These are phyloP conservation scores for Meriones unguiculatus DNA, from an alignment of 2,113 vertebrate species.

Conservation along the genomic window DNA sequence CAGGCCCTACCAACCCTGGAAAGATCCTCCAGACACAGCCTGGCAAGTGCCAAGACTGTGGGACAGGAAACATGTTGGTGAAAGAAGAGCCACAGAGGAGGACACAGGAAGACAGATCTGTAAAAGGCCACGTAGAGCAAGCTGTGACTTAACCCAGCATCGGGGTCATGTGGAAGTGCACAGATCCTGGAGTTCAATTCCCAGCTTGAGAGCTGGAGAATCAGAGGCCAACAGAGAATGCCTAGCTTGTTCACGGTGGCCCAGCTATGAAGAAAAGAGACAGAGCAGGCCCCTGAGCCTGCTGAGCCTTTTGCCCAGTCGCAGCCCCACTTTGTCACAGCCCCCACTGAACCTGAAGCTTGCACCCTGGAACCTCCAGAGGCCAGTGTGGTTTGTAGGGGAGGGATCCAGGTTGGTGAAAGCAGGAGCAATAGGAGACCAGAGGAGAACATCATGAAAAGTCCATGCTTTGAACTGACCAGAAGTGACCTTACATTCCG, in stretches of 20 bases:
- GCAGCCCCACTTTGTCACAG: background rate
- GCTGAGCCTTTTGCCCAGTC: background rate
- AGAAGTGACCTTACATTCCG: background rate
- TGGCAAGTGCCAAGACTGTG: background rate
- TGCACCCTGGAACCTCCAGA: background rate
- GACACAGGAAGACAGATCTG: background rate
- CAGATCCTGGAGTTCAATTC: background rate
- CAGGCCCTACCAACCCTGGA: background rate
- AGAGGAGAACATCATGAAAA: background rate
- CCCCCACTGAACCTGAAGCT: background rate
- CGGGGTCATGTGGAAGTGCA: background rate
- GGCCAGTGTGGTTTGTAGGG: fast-evolving
- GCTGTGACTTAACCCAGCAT: background rate
- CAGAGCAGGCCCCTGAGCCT: background rate
- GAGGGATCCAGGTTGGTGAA: background rate
- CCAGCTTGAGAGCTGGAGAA: background rate
- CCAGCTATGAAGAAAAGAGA: background rate
- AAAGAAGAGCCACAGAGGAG: background rate
- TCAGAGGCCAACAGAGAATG: background rate
- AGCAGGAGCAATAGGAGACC: background rate
- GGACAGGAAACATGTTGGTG: background rate
- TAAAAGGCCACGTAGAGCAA: background rate
- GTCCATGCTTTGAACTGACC: background rate
- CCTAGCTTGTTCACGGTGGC: background rate
- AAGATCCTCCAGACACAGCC: background rate